Evolutionary conservation across 2,888 invertebrate genomes (phyloP).

Genomic region (Epiblema foenella): DNA sequence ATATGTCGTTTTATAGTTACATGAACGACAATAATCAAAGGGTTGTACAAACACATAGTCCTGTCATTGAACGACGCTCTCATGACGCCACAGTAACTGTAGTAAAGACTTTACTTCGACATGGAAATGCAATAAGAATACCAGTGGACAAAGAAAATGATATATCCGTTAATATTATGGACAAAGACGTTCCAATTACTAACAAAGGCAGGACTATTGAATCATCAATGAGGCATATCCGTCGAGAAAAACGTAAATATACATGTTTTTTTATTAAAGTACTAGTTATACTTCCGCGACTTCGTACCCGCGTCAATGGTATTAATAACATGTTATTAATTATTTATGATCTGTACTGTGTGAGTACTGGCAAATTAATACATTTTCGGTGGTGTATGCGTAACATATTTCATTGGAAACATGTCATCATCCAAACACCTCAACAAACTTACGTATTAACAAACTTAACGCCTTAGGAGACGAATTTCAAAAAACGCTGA

Average conservation of each 20-base stretch:
- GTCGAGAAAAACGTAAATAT: slow-evolving; percentile 18
- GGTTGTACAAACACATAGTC: slow-evolving; percentile 60
- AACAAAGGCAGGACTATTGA: neutral
- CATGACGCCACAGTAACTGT: slow-evolving; percentile 54
- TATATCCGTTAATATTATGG: slow-evolving; percentile 55
- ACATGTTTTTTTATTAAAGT: neutral
- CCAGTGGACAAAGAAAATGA: slow-evolving; percentile 61
- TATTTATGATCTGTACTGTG: no score
- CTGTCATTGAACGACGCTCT: slow-evolving; percentile 47
- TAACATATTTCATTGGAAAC: no score
- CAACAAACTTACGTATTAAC: no score
- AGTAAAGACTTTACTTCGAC: slow-evolving; percentile 56
- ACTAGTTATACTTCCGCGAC: no score
- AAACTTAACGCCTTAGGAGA: no score
- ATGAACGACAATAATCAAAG: slow-evolving; percentile 58
- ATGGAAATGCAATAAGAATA: slow-evolving; percentile 58
- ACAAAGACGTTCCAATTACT: slow-evolving; percentile 46
- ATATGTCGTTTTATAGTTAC: slow-evolving; percentile 65
- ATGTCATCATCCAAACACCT: no score
- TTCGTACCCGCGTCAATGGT: no score
- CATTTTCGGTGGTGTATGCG: no score
- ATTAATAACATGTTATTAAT: no score
- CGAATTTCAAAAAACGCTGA: no score
- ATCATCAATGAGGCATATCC: neutral
- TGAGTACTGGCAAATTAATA: no score